Percentiles rank a stretch among this genome's conserved stretches.
phyloP scores from a whole-genome alignment of 1,140 invertebrate genomes.

The Belonocnema kinseyi region DNA sequence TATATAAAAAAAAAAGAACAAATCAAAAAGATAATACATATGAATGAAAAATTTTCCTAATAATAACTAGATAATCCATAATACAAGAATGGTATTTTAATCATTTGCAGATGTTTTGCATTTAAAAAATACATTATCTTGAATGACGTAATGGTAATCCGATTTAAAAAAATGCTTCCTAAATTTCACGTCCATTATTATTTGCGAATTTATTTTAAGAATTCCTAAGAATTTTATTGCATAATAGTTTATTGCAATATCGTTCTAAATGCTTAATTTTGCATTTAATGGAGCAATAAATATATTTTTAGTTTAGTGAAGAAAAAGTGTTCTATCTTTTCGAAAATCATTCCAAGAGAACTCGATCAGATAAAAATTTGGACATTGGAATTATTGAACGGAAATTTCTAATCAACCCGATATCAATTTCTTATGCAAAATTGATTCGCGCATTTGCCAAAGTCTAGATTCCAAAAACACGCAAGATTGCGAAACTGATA shows the following conservation, averaged over 20 bases:
- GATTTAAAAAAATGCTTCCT: background rate
- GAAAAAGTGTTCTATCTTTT: background rate
- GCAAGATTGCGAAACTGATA: no score
- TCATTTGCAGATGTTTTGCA: background rate
- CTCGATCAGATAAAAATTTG: conserved; percentile 19
- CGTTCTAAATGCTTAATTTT: no score
- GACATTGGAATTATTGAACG: conserved; percentile 7
- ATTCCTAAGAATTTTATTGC: no score
- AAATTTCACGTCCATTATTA: background rate
- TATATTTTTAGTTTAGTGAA: background rate
- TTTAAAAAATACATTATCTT: conserved; percentile 5
- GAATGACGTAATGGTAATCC: conserved; percentile 2
- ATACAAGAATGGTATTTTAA: no score
- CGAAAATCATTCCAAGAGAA: background rate
- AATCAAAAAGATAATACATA: no score
- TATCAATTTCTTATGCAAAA: background rate
- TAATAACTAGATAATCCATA: no score
- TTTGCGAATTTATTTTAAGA: background rate
- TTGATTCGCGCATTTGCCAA: background rate
- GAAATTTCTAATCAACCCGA: background rate
- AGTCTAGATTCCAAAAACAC: no score
- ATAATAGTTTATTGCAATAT: no score
- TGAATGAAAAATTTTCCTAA: no score
- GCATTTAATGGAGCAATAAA: no score
- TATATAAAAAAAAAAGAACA: no score